phyloP scores from a whole-genome alignment of 2,888 invertebrate genomes.

The Odontocolon sp. region DNA sequence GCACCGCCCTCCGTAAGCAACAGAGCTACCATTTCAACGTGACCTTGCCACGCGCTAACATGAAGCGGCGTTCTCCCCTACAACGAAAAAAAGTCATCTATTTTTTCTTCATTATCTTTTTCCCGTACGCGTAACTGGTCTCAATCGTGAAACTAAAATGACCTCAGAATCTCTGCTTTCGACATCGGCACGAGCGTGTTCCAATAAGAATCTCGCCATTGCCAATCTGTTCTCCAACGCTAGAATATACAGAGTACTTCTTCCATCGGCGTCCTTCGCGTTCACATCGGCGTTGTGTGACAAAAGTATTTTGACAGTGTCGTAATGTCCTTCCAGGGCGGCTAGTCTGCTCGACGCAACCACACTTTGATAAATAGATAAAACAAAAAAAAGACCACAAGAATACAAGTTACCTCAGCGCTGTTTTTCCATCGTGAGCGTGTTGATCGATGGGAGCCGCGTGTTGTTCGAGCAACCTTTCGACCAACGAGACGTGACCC shows the following conservation, averaged over 20 bases:
- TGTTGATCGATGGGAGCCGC: conserved; percentile 91
- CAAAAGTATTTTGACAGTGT: conserved; percentile 87
- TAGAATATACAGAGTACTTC: conserved; percentile 95
- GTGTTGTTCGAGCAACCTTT: conserved; percentile 87
- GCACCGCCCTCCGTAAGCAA: conserved; percentile 92
- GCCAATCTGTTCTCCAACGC: conserved; percentile 93
- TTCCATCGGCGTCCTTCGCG: conserved; percentile 94
- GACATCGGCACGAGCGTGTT: conserved; percentile 89
- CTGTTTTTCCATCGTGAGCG: conserved; percentile 95
- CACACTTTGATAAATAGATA: not conserved
- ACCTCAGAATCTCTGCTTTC: conserved; percentile 94
- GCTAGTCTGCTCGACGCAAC: conserved; percentile 84
- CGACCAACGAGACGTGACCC: conserved; percentile 88
- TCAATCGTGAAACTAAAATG: conserved; percentile 33
- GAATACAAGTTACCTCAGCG: conserved; percentile 84
- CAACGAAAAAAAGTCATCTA: conserved; percentile 50
- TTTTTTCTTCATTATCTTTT: not conserved
- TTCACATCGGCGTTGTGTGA: conserved; percentile 91
- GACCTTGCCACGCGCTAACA: conserved; percentile 97
- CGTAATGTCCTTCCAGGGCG: conserved; percentile 92
- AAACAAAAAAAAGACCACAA: not conserved
- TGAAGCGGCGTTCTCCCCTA: conserved; percentile 94
- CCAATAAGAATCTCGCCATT: conserved; percentile 91
- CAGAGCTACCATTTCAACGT: conserved; percentile 94
- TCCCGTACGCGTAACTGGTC: too few relatives aligned